A percentile compares a stretch with the other conserved stretches of the same genome.
Evolutionary conservation across 2,888 invertebrate genomes (phyloP).

Genomic region (Dynastes tityus): DNA sequence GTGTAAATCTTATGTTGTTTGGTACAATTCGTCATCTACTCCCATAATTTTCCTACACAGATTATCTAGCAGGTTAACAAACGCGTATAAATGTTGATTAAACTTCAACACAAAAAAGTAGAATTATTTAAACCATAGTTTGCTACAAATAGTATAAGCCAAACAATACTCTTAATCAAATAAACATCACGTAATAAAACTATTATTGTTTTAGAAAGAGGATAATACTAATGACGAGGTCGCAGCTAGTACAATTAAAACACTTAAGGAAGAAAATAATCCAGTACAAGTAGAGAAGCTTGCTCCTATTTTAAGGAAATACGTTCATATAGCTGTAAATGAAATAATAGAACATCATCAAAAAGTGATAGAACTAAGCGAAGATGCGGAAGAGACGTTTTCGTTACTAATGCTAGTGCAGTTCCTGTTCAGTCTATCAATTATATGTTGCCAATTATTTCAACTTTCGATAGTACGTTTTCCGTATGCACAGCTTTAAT

Average conservation of each 20-base stretch:
- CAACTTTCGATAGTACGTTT: slow-evolving; percentile 54
- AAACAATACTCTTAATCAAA: too few relatives aligned
- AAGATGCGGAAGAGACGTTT: slow-evolving; percentile 53
- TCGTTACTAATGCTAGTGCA: slow-evolving; percentile 52
- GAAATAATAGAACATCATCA: slow-evolving; percentile 53
- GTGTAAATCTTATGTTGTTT: too few relatives aligned
- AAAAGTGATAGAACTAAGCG: slow-evolving; percentile 51
- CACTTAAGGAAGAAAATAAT: neutral
- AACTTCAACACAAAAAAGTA: too few relatives aligned
- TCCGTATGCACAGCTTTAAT: neutral
- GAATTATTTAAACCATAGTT: too few relatives aligned
- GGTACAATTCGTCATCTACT: too few relatives aligned
- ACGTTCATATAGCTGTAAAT: slow-evolving; percentile 37
- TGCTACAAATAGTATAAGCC: too few relatives aligned
- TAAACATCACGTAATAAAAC: neutral
- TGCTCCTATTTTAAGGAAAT: slow-evolving; percentile 25
- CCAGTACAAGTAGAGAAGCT: slow-evolving; percentile 13
- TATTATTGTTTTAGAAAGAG: slow-evolving; percentile 26
- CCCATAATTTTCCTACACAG: too few relatives aligned
- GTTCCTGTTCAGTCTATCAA: slow-evolving; percentile 52
- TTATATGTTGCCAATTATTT: slow-evolving; percentile 54
- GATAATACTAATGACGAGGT: neutral
- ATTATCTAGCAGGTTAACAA: too few relatives aligned
- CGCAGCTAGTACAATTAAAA: neutral
- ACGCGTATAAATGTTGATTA: too few relatives aligned